Evolutionary conservation across 2,797 vertebrate genomes (phyloP), one percentile per base, ranked within the genome.

Genomic region (Hybognathus amarus): DNA sequence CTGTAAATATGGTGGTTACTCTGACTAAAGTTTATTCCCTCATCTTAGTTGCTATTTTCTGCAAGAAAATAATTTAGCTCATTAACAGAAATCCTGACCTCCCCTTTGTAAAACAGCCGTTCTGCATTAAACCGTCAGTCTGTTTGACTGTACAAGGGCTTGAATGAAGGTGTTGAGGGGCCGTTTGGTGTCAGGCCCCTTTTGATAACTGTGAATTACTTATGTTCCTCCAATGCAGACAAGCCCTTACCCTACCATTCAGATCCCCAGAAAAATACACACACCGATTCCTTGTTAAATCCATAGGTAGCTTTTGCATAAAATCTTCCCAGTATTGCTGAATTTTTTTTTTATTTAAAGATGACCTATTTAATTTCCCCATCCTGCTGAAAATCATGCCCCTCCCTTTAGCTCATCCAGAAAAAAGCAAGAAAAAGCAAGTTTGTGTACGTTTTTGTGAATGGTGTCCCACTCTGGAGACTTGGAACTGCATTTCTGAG

Each of bases 191-290:
- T 85, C 67, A n/a, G 79, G 71, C 82, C 67, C 77, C 76, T 36
- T 17, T 15, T 74, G 36, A 87, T 83, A 85, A 89, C 88, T 89
- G 88, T 89, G 88, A 89, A 52, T 83, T 81, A 36, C 56, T 87
- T 70, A 30, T 71, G 8, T 33, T 82, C 22, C 54, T 78, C 24
- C 11, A 47, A 17, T 81, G 27, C 54, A 85, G 40, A 83, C 68
- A 18, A 84, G 68, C 68, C 50, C 42, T 30, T 13, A 63, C 27
- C 59, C 13, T 63, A 30, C 24, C 27, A 30, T 30, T 63, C 2
- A 30, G 59, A 63, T 63, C 59, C 13, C 24, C 13, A 36, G 30
- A 77, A 67, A 78, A 63, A 77, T 63, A 56, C 59, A 79, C 75
- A n/a, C 13, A 77, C 66, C 30, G 63, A 40, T 45, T 45, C n/a